Evolutionary conservation across 2,797 vertebrate species (phyloP).

Genomic region (Brachyalestes nurse): DNA sequence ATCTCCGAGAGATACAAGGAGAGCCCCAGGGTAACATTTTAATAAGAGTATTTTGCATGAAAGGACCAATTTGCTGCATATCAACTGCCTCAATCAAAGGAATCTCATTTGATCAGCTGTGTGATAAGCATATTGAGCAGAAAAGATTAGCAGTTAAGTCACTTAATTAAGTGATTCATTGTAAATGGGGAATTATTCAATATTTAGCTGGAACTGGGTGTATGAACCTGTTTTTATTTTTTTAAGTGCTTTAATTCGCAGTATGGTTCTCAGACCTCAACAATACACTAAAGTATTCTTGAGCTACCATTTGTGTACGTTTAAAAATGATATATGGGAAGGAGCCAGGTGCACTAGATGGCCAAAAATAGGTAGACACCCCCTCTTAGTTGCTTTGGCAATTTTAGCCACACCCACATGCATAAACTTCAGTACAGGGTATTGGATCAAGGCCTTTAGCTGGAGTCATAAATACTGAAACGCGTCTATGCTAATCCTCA

Average conservation of each 20-base stretch:
- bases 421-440: neutral
- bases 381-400: neutral
- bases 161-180: constrained; percentile 47
- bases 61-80: constrained; percentile 46
- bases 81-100: constrained; percentile 51
- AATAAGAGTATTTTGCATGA: constrained; percentile 54
- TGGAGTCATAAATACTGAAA: too few relatives aligned
- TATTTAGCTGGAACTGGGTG: neutral
- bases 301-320: neutral
- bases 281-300: neutral
- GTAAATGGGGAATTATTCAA: constrained; percentile 36
- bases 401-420: neutral
- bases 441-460: too few relatives aligned
- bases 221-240: constrained; percentile 10
- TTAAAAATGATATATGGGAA: neutral
- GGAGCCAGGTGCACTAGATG: neutral
- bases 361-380: neutral
- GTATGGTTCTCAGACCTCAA: neutral
- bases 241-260: neutral
- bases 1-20: constrained; percentile 36
- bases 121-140: constrained; percentile 40
- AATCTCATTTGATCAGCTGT: constrained; percentile 45
- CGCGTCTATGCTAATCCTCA: too few relatives aligned
- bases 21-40: constrained; percentile 47
- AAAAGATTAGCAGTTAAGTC: constrained; percentile 33